Base-by-base conservation (phyloP, 2,797 vertebrate species). In the Centropyge bicolor region DNA sequence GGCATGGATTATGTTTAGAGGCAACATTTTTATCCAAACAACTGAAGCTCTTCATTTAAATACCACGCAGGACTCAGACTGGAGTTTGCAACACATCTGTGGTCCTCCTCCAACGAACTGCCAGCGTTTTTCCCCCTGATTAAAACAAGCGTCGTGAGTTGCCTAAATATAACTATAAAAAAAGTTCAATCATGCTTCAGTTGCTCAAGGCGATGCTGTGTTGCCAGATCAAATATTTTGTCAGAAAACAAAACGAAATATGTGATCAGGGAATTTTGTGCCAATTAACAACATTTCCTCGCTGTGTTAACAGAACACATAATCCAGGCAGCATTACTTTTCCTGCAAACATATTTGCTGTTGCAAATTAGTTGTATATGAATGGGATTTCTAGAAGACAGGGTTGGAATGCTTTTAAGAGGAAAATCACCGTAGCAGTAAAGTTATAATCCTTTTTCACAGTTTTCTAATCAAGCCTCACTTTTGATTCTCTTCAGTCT, bases 1-100 rank as follows among this genome's bases (percentile, higher is more conserved):
- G 19, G 40, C 14, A 22, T 45, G 40, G 60, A 55, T 74, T 19
- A 36, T 64, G 20, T 24, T 55, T 27, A 74, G 24, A 66, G 31
- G 51, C 31, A 46, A 35, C 1, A 0, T 38, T 66, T 27, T 14
- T 31, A 48, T 48, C 16, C 9, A 8, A 20, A 24, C 14, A 14
- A 41, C 55, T 8, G 0, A 74, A 65, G 17, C 1, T 11, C 36
- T 43, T 16, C 8, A 62, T 43, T 60, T 41, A 35, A 31, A 24
- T 16, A 55, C 36, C 22, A 45, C 4, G 14, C 54, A 57, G 40
- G 27, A n/a, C 20, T 41, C 24, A 22, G 20, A 41, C 12, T 19
- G 3, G 31, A 14, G 16, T 10, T 38, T 19, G 35, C 8, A 19
- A 20, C 52, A 1, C 36, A 61, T 61, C 57, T 14, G n/a, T 13